A percentile compares a stretch with the other conserved stretches of the same genome.
phyloP scores from a whole-genome alignment of 2,888 invertebrate species.

The Scaptomyza flava region DNA sequence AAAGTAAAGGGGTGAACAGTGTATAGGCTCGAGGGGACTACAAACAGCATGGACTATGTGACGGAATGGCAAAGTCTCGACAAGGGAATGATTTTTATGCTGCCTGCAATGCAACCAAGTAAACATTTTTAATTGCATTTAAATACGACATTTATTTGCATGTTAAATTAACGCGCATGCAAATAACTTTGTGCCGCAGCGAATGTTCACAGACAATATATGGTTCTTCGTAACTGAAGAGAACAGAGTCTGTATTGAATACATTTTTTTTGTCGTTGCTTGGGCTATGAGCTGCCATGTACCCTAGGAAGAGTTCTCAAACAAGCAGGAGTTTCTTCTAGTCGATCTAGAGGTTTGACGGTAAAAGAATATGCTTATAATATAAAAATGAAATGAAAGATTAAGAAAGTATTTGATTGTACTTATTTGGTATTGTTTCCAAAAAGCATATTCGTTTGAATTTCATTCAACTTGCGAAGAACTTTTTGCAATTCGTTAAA shows the following conservation, averaged over 20 bases:
- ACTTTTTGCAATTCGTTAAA: too few relatives aligned
- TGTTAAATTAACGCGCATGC: constrained; percentile 82
- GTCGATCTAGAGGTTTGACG: too few relatives aligned
- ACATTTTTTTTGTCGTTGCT: background rate
- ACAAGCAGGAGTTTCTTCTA: too few relatives aligned
- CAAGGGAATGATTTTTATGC: constrained; percentile 23
- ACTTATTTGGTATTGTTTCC: too few relatives aligned
- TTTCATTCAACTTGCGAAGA: too few relatives aligned
- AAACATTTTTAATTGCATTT: constrained; percentile 83
- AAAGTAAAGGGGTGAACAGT: background rate
- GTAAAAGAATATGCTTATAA: too few relatives aligned
- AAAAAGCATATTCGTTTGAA: too few relatives aligned
- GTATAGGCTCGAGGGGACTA: background rate
- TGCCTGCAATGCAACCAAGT: constrained; percentile 66
- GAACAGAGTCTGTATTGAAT: too few relatives aligned
- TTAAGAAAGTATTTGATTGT: too few relatives aligned
- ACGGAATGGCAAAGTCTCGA: constrained; percentile 39
- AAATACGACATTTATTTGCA: constrained; percentile 83
- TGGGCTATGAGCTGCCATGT: background rate
- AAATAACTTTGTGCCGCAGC: constrained; percentile 74
- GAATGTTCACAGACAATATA: constrained; percentile 12
- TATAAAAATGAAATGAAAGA: too few relatives aligned
- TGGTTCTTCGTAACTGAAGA: background rate
- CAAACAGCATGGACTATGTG: constrained; percentile 13
- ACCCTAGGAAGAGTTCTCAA: too few relatives aligned